These are phyloP conservation scores for Peromyscus nudipes DNA, from an alignment of 2,797 vertebrate genomes.

Conservation along the genomic window DNA sequence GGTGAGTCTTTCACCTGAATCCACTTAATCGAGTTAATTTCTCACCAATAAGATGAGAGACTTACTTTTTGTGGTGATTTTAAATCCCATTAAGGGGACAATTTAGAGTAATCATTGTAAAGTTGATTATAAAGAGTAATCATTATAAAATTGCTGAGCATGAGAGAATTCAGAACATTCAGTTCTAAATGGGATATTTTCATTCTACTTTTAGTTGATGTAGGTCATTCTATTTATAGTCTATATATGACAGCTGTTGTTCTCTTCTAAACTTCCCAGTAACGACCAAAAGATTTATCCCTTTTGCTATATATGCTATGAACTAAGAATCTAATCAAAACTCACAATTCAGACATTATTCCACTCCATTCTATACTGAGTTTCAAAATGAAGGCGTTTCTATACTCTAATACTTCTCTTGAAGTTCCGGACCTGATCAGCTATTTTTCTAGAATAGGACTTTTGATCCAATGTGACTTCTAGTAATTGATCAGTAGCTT, in stretches of 20 bases:
- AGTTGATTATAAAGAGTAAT: background rate
- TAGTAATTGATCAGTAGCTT: background rate
- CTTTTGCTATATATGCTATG: background rate
- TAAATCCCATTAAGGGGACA: background rate
- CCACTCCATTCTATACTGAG: background rate
- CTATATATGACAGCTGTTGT: background rate
- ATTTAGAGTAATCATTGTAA: background rate
- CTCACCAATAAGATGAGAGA: background rate
- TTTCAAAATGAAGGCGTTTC: background rate
- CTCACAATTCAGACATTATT: background rate
- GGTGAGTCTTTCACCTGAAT: background rate
- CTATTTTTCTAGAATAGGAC: background rate
- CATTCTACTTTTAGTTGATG: background rate
- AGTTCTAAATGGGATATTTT: background rate
- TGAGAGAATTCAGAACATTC: background rate
- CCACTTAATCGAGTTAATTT: background rate
- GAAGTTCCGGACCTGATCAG: background rate
- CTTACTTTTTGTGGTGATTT: background rate
- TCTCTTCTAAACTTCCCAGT: background rate
- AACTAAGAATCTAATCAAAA: background rate
- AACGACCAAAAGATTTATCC: background rate
- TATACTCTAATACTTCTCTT: background rate
- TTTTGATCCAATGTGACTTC: background rate
- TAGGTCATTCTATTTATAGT: background rate
- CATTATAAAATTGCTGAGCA: background rate